Conservation (phyloP, 1,140 invertebrate species). For the Cydia pomonella region DNA sequence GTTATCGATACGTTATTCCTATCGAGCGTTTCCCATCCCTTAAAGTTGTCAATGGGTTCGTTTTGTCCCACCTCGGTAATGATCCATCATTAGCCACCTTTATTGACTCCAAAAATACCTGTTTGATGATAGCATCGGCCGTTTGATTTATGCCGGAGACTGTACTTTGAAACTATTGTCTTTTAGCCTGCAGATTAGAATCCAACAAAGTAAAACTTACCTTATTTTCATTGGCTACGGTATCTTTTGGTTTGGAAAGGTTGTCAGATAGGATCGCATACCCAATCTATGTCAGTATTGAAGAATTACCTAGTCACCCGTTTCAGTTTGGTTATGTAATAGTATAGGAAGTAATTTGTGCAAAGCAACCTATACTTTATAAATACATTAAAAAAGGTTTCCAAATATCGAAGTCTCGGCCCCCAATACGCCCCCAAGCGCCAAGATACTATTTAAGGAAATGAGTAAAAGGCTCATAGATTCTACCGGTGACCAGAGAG, state of each 20-base stretch:
- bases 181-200: not conserved
- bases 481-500: no score
- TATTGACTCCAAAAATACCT: conserved; percentile 32
- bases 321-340: no score
- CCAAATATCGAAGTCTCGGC: no score
- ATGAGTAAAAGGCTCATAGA: no score
- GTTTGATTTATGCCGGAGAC: conserved; percentile 18
- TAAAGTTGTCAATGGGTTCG: not conserved
- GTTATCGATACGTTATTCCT: not conserved
- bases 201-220: not conserved
- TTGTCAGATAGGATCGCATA: not conserved
- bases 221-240: not conserved
- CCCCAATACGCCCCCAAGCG: no score
- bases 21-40: not conserved
- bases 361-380: no score
- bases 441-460: no score
- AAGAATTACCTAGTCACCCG: not conserved
- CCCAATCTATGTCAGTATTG: not conserved
- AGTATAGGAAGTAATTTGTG: no score
- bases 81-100: conserved; percentile 19
- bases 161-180: conserved; percentile 11
- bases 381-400: no score
- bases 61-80: conserved; percentile 14
- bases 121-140: conserved; percentile 30
- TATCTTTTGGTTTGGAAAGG: not conserved